Base-by-base conservation (phyloP, 2,888 invertebrate species). In the Eubasilissa splendida region DNA sequence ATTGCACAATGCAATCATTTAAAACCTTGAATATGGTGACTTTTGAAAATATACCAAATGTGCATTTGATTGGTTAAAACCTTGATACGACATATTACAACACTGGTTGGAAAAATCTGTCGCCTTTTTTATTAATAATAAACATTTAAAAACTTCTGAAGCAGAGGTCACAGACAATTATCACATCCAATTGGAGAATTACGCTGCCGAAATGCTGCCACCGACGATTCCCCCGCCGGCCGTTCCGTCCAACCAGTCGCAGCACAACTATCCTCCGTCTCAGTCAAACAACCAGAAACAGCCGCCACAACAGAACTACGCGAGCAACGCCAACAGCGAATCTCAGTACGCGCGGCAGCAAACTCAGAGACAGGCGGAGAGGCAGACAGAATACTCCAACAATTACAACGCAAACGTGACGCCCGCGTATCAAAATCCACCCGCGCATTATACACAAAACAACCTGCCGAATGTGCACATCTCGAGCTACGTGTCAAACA, bases 141-240 rank as follows among this genome's bases (percentile, higher is more conserved):
- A 42, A 4, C 42, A 42, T 42, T 42, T 42, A 5, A 42, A 42
- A 42, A 42, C 42, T 42, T 42, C 42, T 42, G 53, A 52, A 54
- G 56, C 71, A 79, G 79, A 79, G 78, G 86, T 88, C 85, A 80
- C 83, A 11, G 89, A 90, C 85, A 90, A 89, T 85, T 90, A 90
- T 83, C 89, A 90, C 68, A 90, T 90, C 81, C 90, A 91, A 87
- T 88, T 90, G 83, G 90, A 90, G 84, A 89, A 86, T 85, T 91
- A 90, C 86, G 89, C 89, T 0, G 88, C 88, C 0, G 90, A 90
- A 85, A 90, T 90, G 90, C 86, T 90, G 52, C 86, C 88, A 0
- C 86, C 88, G 0, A 85, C 84, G 59, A 82, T 86, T 4, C 80
- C 83, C 10, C 84, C 82, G 10, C 83, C 81, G 7, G 80, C 83